Percentiles rank a stretch among this genome's conserved stretches.
These are phyloP conservation scores for Trichonephila clavata DNA, from an alignment of 1,140 invertebrate species.

Conservation along the genomic window DNA sequence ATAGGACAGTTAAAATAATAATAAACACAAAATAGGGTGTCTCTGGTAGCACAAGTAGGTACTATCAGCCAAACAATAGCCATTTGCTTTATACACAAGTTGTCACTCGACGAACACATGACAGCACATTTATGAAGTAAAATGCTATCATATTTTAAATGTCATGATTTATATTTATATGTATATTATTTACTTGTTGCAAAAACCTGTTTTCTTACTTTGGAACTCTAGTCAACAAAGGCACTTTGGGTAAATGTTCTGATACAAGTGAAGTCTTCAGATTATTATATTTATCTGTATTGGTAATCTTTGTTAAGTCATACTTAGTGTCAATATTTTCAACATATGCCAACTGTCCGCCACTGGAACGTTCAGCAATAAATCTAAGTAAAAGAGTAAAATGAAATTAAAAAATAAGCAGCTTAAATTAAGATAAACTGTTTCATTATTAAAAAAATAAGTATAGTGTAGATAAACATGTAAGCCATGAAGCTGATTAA, in stretches of 20 bases:
- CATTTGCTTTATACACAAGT: no score
- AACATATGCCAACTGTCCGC: slow-evolving; percentile 81
- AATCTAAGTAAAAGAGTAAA: slow-evolving; percentile 79
- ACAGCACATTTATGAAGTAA: no score
- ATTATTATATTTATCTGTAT: slow-evolving; percentile 22
- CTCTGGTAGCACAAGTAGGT: no score
- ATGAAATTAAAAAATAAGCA: not conserved
- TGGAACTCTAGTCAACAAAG: slow-evolving; percentile 27
- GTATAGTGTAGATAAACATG: no score
- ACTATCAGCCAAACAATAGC: no score
- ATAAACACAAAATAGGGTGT: no score
- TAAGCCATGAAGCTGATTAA: no score
- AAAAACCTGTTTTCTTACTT: not conserved
- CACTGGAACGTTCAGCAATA: slow-evolving; percentile 81
- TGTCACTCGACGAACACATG: no score
- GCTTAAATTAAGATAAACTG: not conserved
- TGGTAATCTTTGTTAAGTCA: slow-evolving; percentile 78
- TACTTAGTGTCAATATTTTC: slow-evolving; percentile 82
- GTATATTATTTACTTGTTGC: no score
- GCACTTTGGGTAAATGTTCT: not conserved
- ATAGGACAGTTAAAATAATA: no score
- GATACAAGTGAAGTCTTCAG: not conserved
- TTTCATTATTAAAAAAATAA: no score
- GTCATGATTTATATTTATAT: not conserved
- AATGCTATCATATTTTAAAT: not conserved